Evolutionary conservation across 2,113 vertebrate species (phyloP).

Genomic region (Prunella himalayana): DNA sequence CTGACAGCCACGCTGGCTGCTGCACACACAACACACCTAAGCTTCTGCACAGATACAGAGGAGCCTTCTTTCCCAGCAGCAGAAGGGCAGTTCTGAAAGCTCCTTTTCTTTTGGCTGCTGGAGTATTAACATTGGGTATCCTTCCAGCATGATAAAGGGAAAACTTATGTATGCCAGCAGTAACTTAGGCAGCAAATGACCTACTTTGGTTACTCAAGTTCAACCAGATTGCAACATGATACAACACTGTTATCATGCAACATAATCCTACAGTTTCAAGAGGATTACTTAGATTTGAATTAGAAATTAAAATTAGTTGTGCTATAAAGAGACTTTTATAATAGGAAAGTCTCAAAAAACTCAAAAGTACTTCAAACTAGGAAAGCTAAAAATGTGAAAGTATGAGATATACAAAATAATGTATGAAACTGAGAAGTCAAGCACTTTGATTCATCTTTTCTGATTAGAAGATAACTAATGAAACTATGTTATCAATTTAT

Average conservation of each 20-base stretch:
- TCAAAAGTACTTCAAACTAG: not conserved
- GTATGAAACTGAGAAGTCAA: not conserved
- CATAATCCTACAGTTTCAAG: not conserved
- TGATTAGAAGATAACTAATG: not conserved
- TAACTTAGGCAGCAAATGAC: not conserved
- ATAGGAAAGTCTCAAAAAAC: not conserved
- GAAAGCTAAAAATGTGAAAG: not conserved
- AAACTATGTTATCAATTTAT: not conserved
- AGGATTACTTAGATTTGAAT: not conserved
- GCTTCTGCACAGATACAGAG: not conserved
- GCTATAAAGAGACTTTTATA: not conserved
- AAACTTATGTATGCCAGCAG: not conserved
- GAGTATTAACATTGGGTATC: not conserved
- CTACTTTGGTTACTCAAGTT: accelerated
- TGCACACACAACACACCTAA: not conserved
- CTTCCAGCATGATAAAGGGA: not conserved
- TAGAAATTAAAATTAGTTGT: not conserved
- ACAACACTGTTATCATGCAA: not conserved
- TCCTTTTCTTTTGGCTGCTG: not conserved
- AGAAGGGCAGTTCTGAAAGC: not conserved
- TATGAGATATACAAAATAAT: not conserved
- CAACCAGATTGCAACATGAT: not conserved
- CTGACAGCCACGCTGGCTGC: not conserved
- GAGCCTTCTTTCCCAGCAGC: not conserved
- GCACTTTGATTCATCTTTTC: not conserved